Evolutionary conservation across 2,888 invertebrate species (phyloP).

Genomic region (Diachrysia chrysitis): DNA sequence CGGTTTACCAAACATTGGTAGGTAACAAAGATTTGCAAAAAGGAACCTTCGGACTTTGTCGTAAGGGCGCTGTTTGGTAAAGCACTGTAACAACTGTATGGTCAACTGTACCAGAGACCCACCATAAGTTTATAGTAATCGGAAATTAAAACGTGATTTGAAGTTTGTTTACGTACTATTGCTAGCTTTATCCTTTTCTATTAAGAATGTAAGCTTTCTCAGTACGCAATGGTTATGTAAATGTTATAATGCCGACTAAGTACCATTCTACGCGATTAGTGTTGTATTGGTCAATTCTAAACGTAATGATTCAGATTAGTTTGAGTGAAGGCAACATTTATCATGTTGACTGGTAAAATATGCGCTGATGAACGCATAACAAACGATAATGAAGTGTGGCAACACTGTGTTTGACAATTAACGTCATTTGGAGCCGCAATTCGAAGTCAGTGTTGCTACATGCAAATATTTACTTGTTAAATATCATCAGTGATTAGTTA

Average conservation of each 20-base stretch:
- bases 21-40: background rate
- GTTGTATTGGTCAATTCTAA: conserved; percentile 39
- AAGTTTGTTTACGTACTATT: background rate
- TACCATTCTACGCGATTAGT: background rate
- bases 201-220: background rate
- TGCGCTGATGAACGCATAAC: conserved; percentile 52
- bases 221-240: background rate
- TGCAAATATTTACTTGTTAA: conserved; percentile 37
- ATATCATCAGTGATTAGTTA: conserved; percentile 31
- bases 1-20: background rate
- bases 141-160: background rate
- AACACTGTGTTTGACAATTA: conserved; percentile 59
- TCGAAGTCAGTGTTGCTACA: conserved; percentile 40
- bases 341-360: conserved; percentile 47
- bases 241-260: background rate
- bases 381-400: conserved; percentile 59
- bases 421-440: conserved; percentile 50
- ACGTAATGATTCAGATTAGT: conserved; percentile 47
- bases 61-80: background rate
- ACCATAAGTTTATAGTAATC: background rate
- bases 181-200: background rate
- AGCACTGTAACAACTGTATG: background rate
- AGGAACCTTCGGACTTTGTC: background rate
- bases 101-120: background rate
- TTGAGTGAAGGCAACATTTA: conserved; percentile 47